These are phyloP conservation scores for Neoseiulus cucumeris DNA, from an alignment of 1,140 invertebrate genomes.

Conservation along the genomic window DNA sequence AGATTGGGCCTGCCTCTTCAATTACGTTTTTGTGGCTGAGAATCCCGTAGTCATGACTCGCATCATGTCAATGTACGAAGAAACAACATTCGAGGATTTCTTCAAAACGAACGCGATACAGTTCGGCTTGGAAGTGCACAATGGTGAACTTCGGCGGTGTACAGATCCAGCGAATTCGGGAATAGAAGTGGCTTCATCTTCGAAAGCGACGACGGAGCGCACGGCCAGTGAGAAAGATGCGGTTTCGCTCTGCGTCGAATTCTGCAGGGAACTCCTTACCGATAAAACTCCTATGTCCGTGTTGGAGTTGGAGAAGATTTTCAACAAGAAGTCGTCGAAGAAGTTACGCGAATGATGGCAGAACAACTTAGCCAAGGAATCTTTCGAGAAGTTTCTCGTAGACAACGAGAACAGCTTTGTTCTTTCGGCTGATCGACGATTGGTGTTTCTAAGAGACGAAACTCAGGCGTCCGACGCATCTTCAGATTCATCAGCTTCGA, in stretches of 20 bases:
- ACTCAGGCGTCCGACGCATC: too few relatives aligned
- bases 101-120: not conserved
- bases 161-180: constrained; percentile 4
- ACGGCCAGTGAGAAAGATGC: too few relatives aligned
- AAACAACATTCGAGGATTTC: not conserved
- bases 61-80: not conserved
- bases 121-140: not conserved
- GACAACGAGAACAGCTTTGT: not conserved
- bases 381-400: not conserved
- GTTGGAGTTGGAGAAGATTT: not conserved
- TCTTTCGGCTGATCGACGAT: not conserved
- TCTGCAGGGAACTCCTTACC: not conserved
- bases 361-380: not conserved
- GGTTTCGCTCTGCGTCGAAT: not conserved
- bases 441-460: not conserved
- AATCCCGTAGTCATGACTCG: not conserved
- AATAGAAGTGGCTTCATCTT: not conserved
- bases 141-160: not conserved
- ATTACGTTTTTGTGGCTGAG: not conserved
- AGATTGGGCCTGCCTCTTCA: not conserved
- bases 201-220: too few relatives aligned
- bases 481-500: too few relatives aligned
- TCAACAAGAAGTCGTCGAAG: not conserved
- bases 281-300: not conserved
- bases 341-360: not conserved